Percentiles rank a stretch among this genome's conserved stretches.
Conservation (phyloP, 2,797 vertebrate species). For the Jordanella pulchra region DNA sequence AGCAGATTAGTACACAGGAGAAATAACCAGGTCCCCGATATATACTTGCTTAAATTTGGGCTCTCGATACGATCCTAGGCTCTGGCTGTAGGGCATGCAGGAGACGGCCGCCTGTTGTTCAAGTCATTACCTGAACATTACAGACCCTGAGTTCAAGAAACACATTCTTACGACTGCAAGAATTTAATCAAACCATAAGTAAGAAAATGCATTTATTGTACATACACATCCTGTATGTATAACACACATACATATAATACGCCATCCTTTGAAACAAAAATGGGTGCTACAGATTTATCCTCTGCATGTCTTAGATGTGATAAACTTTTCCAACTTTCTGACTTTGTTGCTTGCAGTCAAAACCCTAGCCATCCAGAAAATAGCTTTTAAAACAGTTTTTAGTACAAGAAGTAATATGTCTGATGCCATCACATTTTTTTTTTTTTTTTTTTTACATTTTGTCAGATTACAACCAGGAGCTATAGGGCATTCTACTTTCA, state of each 20-base stretch:
- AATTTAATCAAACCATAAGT: conserved; percentile 2
- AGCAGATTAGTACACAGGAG: not conserved
- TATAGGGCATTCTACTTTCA: too few relatives aligned
- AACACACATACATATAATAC: not conserved
- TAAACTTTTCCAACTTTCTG: conserved; percentile 4
- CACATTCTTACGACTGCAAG: not conserved
- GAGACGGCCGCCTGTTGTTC: conserved; percentile 10
- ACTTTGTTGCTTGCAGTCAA: conserved; percentile 9
- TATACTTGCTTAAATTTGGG: not conserved
- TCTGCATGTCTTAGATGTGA: not conserved
- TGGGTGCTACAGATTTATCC: not conserved
- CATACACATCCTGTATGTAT: not conserved
- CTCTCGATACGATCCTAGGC: not conserved
- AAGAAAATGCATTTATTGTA: conserved; percentile 3
- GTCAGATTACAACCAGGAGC: not conserved
- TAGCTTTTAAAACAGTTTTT: not conserved
- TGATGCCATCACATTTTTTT: not conserved
- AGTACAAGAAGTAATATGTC: not conserved
- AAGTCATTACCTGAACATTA: conserved; percentile 27
- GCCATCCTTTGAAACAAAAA: conserved; percentile 1
- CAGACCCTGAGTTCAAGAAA: conserved; percentile 5
- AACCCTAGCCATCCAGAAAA: conserved; percentile 19
- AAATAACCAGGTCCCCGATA: not conserved
- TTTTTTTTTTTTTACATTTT: not conserved
- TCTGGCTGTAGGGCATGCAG: conserved; percentile 22